Base-by-base conservation (phyloP, 2,797 vertebrate genomes). In the Allobates femoralis region DNA sequence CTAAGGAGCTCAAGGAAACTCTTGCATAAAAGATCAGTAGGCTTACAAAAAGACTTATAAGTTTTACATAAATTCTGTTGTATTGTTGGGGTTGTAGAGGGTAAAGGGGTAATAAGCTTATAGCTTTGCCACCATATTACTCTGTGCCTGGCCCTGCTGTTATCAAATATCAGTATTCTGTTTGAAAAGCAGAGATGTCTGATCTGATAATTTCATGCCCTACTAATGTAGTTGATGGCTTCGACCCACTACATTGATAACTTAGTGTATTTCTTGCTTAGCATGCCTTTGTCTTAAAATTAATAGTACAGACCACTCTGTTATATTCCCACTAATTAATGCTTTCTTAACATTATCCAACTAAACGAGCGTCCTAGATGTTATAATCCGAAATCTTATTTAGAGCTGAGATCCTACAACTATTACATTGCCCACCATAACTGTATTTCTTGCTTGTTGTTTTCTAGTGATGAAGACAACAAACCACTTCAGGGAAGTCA, bases 401-500 rank as follows among this genome's bases (percentile, higher is more conserved):
- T 5, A 19, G 15, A n/a, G 30, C 18, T 34, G 34, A 37, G 5
- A 56, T 34, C 10, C 51, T 78, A 14, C 51, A 78, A 14, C 53
- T 64, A 28, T 6, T 46, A 66, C 16, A 19, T 46, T 28, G n/a
- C 30, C 26, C 21, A 18, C n/a, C 0, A 19, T 64, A 50, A 66
- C 16, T 56, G 21, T 94, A 80, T 56, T 89, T 50, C 0, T 23
- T 71, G 37, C 18, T 75, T 37, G 37, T 79, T 51, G 26, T 62
- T 37, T 26, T 79, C 94, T 93, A 99, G 97, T n/a, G 98, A 99
- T 0, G 98, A 99, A 91, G 98, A 99, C 96, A 98, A 99, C 95
- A 99, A 99, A 91, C 98, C 98, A 19, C 94, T 99, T 87, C 98
- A 98, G 86, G 97, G 97, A 90, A 99, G 98, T 93, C 98, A 99